A percentile compares a stretch with the other conserved stretches of the same genome.
Conservation (phyloP, 2,888 invertebrate species). For the Scaptomyza parva region DNA sequence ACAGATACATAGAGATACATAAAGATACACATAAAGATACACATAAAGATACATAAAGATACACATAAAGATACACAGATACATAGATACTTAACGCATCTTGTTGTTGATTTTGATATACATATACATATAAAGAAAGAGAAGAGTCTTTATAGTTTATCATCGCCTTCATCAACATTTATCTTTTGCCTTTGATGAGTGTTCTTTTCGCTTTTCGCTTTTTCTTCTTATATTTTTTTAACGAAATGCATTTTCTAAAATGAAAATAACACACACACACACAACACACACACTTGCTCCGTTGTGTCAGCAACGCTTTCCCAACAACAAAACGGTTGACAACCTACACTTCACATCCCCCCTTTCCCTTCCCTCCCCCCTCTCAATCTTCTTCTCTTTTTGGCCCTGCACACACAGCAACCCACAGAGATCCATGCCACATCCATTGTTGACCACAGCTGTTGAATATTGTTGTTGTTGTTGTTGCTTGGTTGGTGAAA, state of each 20-base stretch:
- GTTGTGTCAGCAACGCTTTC: conserved; percentile 55
- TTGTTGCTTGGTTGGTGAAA: conserved; percentile 63
- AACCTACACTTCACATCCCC: conserved; percentile 47
- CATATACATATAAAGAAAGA: conserved; percentile 21
- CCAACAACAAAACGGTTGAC: conserved; percentile 57
- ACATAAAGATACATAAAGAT: conserved; percentile 27
- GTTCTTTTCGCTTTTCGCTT: conserved; percentile 77
- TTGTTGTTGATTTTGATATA: conserved; percentile 43
- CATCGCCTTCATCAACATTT: conserved; percentile 40
- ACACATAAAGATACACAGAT: no score
- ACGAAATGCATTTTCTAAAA: conserved; percentile 64
- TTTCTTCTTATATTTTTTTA: no score
- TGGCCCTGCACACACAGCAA: conserved; percentile 45
- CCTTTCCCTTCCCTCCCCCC: not conserved
- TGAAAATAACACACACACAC: conserved; percentile 25
- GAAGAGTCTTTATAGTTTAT: conserved; percentile 62
- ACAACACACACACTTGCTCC: conserved; percentile 23
- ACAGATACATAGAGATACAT: conserved; percentile 17
- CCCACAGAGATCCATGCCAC: conserved; percentile 35
- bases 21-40: conserved; percentile 32
- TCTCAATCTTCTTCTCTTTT: no score
- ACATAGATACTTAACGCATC: conserved; percentile 19
- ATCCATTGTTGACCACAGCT: conserved; percentile 72
- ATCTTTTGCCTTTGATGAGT: conserved; percentile 56
- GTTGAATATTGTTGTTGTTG: conserved; percentile 33